These are phyloP conservation scores for Drosophila simulans DNA, from an alignment of 1,140 invertebrate genomes.

Conservation along the genomic window DNA sequence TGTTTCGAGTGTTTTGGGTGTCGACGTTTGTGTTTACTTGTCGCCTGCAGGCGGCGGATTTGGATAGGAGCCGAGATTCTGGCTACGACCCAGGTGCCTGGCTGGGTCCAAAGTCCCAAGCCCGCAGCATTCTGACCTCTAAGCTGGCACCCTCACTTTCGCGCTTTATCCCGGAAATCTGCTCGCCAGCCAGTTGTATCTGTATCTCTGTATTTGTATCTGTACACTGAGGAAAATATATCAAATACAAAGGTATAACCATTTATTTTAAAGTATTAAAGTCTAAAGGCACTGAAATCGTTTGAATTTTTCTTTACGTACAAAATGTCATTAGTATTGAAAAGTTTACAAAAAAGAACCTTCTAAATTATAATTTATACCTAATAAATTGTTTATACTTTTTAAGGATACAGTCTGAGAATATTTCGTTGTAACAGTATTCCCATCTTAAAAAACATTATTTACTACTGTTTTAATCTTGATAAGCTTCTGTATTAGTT, in stretches of 20 bases:
- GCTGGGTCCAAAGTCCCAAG: constrained; percentile 9
- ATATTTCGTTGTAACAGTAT: too few relatives aligned
- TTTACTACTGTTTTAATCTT: too few relatives aligned
- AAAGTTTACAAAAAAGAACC: too few relatives aligned
- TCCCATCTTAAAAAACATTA: too few relatives aligned
- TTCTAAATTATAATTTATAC: too few relatives aligned
- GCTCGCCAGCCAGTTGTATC: constrained; percentile 7
- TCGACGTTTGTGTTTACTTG: constrained; percentile 51
- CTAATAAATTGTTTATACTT: too few relatives aligned
- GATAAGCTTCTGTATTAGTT: too few relatives aligned
- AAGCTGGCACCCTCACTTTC: constrained; percentile 15
- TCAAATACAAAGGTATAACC: fast-evolving
- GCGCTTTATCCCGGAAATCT: constrained; percentile 11
- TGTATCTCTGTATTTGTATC: constrained; percentile 21
- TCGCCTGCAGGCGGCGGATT: constrained; percentile 48
- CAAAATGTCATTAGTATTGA: too few relatives aligned
- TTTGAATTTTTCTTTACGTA: too few relatives aligned
- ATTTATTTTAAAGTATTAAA: not conserved
- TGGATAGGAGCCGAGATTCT: constrained; percentile 8
- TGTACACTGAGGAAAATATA: not conserved
- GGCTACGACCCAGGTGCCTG: constrained; percentile 30
- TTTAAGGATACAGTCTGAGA: too few relatives aligned
- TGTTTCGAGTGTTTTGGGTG: constrained; percentile 23
- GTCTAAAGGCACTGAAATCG: not conserved
- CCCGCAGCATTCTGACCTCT: constrained; percentile 45